Percentiles rank a stretch among this genome's conserved stretches.
phyloP scores from a whole-genome alignment of 2,113 vertebrate genomes.

The Cervus canadensis region DNA sequence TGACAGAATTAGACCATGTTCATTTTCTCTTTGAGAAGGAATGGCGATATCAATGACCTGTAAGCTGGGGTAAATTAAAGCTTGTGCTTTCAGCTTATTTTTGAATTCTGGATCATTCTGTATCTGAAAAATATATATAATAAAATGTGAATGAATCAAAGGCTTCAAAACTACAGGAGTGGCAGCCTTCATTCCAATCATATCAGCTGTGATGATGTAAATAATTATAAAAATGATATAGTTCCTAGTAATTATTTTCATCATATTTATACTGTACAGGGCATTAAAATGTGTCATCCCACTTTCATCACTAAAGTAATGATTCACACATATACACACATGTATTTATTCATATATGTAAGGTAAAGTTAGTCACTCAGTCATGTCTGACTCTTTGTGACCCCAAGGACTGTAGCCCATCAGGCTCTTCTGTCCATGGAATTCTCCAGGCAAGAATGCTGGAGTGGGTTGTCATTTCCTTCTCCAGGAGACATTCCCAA shows the following conservation, averaged over 20 bases:
- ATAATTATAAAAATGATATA: not conserved
- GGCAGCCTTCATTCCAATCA: not conserved
- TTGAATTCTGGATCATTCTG: conserved; percentile 81
- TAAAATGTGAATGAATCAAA: not conserved
- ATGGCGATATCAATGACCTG: conserved; percentile 85
- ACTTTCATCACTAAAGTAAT: not conserved
- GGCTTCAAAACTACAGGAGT: not conserved
- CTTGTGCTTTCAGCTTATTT: conserved; percentile 84
- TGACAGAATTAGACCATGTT: conserved; percentile 25
- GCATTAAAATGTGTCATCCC: not conserved
- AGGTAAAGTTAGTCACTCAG: too few relatives aligned
- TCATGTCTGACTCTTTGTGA: too few relatives aligned
- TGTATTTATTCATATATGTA: not conserved
- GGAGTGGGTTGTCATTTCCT: too few relatives aligned
- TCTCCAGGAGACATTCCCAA: too few relatives aligned
- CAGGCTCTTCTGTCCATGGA: too few relatives aligned
- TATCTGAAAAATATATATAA: conserved; percentile 77
- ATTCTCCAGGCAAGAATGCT: too few relatives aligned
- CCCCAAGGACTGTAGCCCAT: too few relatives aligned
- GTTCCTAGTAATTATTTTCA: not conserved
- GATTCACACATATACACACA: not conserved
- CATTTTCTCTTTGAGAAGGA: conserved; percentile 87
- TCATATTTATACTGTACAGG: not conserved
- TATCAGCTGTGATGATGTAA: not conserved
- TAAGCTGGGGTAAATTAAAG: conserved; percentile 88